Evolutionary conservation across 2,888 invertebrate genomes (phyloP), one percentile per base, ranked within the genome.

Genomic region (Encarsia formosa): DNA sequence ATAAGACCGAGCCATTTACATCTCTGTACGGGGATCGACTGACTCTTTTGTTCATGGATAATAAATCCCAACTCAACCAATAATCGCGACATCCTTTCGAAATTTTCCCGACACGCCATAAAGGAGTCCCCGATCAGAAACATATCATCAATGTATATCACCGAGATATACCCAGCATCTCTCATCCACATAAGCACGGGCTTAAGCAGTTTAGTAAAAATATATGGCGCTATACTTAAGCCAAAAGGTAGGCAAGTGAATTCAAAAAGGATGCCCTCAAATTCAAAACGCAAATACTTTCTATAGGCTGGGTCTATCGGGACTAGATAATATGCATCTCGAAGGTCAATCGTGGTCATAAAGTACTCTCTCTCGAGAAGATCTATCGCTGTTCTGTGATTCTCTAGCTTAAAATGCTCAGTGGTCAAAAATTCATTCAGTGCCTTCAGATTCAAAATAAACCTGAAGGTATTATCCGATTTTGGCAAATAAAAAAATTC

Each of bases 361-460:
- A 35, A 54, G 45, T 50, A 52, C 34, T 35, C 34, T 9, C 29
- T 35, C n/a, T 26, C 24, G 8, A 59, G 26, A 19, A 57, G 23
- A 29, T 37, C 46, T 24, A 42, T 40, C 18, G 49, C 58, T 5
- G 54, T 56, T 24, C 42, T 38, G 9, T 32, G 20, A 37, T 57
- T 47, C 41, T 58, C 57, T 35, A 61, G 24, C 41, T 57, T 56
- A 43, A 61, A 61, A 56, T 61, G 58, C 15, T 54, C 39, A 6
- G 49, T 45, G 13, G 34, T 16, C 8, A 55, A 31, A 47, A 59
- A 60, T 11, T 45, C 45, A 38, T 60, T 61, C 3, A 62, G 41
- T 8, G 51, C 49, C 32, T 57, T 58, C 4, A 56, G 38, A 18
- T 60, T 62, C n/a, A 62, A 29, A 16, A 58, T 58, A 16, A 58